These are phyloP conservation scores for Cardiocondyla obscurior DNA, from an alignment of 1,140 invertebrate species.

Conservation along the genomic window DNA sequence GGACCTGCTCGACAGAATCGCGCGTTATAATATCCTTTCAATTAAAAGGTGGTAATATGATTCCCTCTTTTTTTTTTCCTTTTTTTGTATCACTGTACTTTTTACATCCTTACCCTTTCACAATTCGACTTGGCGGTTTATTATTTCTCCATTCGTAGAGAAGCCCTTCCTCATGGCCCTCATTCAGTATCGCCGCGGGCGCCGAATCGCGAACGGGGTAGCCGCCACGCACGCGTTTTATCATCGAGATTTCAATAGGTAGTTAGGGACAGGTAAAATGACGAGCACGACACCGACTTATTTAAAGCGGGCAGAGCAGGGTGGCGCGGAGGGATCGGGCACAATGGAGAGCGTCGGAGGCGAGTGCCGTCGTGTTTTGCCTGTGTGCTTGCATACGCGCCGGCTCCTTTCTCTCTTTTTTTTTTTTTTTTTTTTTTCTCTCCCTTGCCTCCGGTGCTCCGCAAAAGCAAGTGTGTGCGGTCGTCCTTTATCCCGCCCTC, in stretches of 20 bases:
- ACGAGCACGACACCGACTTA: slow-evolving; percentile 49
- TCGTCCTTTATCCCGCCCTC: slow-evolving; percentile 44
- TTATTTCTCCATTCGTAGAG: slow-evolving; percentile 23
- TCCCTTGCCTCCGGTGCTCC: slow-evolving; percentile 5
- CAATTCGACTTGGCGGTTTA: neutral
- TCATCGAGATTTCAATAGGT: slow-evolving; percentile 58
- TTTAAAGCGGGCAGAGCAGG: slow-evolving; percentile 35
- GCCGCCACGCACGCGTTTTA: slow-evolving; percentile 20
- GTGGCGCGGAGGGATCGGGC: neutral
- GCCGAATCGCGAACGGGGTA: neutral
- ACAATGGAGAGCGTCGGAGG: slow-evolving; percentile 26
- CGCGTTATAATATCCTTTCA: neutral
- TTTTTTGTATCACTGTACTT: neutral
- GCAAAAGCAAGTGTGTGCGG: slow-evolving; percentile 41
- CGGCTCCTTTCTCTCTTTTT: slow-evolving; percentile 12
- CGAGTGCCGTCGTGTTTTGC: slow-evolving; percentile 23
- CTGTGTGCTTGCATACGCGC: neutral
- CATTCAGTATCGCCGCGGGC: neutral
- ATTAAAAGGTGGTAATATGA: slow-evolving; percentile 1
- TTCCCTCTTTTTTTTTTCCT: neutral
- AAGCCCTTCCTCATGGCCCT: neutral
- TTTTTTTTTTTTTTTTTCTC: slow-evolving; percentile 11
- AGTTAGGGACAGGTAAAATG: slow-evolving; percentile 56
- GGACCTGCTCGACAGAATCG: neutral
- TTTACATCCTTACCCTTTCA: neutral